A percentile compares a stretch with the other conserved stretches of the same genome.
Conservation (phyloP, 2,888 invertebrate genomes). For the Clunio marinus region DNA sequence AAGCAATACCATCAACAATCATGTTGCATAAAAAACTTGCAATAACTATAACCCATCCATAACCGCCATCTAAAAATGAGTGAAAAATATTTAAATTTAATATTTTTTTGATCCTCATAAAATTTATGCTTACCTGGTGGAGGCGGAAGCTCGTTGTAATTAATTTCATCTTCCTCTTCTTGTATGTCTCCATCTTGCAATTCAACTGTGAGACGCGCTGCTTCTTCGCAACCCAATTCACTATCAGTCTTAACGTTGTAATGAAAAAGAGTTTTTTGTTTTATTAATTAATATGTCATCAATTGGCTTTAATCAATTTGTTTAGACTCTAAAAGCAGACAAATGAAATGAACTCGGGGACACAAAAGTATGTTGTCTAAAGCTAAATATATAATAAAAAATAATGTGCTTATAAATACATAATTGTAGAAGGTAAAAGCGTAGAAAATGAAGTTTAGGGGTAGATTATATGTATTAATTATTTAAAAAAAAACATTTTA, state of each 20-base stretch:
- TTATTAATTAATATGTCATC: conserved; percentile 28
- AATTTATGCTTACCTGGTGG: conserved; percentile 58
- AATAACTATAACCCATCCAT: conserved; percentile 90
- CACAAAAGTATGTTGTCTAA: conserved; percentile 2
- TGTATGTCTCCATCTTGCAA: conserved; percentile 59
- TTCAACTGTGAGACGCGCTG: conserved; percentile 67
- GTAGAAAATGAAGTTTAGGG: neutral
- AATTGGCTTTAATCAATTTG: conserved; percentile 36
- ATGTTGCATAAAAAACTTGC: conserved; percentile 97
- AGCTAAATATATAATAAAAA: neutral
- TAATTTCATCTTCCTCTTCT: conserved; percentile 62
- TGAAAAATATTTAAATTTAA: too few relatives aligned
- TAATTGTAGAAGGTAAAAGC: neutral
- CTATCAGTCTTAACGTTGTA: conserved; percentile 70
- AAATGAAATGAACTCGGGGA: neutral
- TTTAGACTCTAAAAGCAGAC: conserved; percentile 2
- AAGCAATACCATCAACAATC: conserved; percentile 98
- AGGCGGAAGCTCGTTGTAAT: conserved; percentile 75
- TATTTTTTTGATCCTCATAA: neutral
- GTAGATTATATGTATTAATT: too few relatives aligned
- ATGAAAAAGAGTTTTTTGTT: conserved; percentile 41
- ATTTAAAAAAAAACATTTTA: too few relatives aligned
- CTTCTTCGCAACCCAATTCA: conserved; percentile 81
- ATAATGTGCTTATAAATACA: neutral
- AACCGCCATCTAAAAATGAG: conserved; percentile 52